Conservation (phyloP, 64 coral and sea anemone species). For the Catalaphyllia jardinei region DNA sequence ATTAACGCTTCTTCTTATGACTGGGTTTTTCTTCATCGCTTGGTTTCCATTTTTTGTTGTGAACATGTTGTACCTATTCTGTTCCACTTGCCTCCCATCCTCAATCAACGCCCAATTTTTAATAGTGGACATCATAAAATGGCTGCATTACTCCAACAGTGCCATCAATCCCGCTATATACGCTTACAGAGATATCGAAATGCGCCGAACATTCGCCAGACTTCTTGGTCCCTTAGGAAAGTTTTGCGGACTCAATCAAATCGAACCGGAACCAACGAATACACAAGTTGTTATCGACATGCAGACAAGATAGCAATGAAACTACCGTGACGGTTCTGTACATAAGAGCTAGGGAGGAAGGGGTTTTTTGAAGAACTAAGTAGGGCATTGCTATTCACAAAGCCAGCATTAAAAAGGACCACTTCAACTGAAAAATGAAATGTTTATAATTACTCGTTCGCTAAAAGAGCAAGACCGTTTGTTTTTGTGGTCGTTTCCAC, state of each 20-base stretch:
- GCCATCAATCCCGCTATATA: constrained; percentile 77
- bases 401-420: too few species aligned
- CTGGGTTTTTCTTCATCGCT: constrained; percentile 71
- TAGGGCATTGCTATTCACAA: too few species aligned
- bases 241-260: not conserved
- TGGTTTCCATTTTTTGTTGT: constrained; percentile 85
- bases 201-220: constrained; percentile 67
- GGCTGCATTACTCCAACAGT: constrained; percentile 83
- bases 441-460: too few species aligned
- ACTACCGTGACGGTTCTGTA: too few species aligned
- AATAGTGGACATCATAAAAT: constrained; percentile 67
- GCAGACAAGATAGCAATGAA: not conserved
- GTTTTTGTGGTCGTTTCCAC: too few species aligned
- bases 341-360: too few species aligned
- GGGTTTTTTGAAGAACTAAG: too few species aligned
- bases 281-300: not conserved
- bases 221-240: constrained; percentile 28
- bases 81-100: constrained; percentile 38
- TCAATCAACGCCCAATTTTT: not conserved
- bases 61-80: constrained; percentile 58
- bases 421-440: too few species aligned
- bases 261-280: not conserved
- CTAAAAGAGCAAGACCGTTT: too few species aligned
- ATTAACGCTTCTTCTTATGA: constrained; percentile 69
- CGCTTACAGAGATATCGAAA: constrained; percentile 77